Evolutionary conservation across 2,797 vertebrate genomes (phyloP), one percentile per base, ranked within the genome.

Genomic region (Intellagama lesueurii): DNA sequence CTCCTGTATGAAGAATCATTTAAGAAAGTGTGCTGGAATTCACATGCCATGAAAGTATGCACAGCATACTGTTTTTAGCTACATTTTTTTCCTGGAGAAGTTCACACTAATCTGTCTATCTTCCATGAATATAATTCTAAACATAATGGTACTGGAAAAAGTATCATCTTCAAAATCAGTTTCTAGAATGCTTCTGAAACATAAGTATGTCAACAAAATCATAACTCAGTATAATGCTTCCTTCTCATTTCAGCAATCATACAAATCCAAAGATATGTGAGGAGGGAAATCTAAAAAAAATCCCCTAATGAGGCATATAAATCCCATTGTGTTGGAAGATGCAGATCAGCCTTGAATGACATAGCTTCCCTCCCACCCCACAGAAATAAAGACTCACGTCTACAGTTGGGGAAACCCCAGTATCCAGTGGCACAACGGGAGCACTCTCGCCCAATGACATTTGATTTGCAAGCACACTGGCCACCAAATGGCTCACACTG

Each of bases 381-480:
- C 32, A 66, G 22, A 14, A 0, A 0, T 44, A 80, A 66, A 69
- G 35, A 98, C 99, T 98, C 96, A 99, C 99, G 97, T 88, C 98
- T 98, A 95, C 99, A 99, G 96, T 93, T 97, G 91, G 99, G 99
- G 94, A 99, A 99, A 26, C 98, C 99, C 97, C 98, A 99, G 97
- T 97, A 98, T 66, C 99, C 99, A 0, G 98, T 99, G 94, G 98
- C 97, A 0, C 99, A 99, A 96, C 97, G 98, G 81, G 98, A 98
- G 90, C 99, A 99, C 96, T 99, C 97, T 6, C 98, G 97, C 81
- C 99, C 99, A 0, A 99, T 99, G 95, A 99, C 96, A 0, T 99
- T 97, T 3, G 98, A 96, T 19, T 94, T 97, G 95, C 99, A 99
- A 91, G 86, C 92, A 93, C 99, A 99, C 96, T 99, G 98, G 0